These are phyloP conservation scores for Cheiracanthium punctorium DNA, from an alignment of 2,888 invertebrate species.

Conservation along the genomic window DNA sequence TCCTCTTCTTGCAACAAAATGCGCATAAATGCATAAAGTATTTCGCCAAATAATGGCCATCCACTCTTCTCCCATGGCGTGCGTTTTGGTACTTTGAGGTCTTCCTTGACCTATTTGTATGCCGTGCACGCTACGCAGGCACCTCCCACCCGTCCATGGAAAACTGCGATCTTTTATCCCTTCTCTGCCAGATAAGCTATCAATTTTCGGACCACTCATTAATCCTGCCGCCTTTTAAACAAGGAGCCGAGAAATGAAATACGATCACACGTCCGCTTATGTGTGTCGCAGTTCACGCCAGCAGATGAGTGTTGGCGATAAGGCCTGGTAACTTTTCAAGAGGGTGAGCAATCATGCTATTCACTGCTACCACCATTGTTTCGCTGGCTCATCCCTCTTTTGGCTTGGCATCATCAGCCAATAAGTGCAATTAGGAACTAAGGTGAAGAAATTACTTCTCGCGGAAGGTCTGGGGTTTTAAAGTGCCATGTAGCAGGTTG, in stretches of 20 bases:
- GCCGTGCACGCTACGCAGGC: constrained; percentile 47
- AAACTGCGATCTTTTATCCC: constrained; percentile 61
- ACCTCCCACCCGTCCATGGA: constrained; percentile 59
- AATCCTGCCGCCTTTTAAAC: constrained; percentile 50
- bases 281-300: constrained; percentile 58
- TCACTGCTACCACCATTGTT: neutral
- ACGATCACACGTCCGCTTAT: constrained; percentile 51
- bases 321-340: neutral
- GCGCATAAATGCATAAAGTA: too few relatives aligned
- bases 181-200: constrained; percentile 55
- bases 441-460: neutral
- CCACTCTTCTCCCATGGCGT: constrained; percentile 21
- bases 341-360: neutral
- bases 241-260: constrained; percentile 56
- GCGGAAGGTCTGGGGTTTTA: neutral
- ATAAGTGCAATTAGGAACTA: too few relatives aligned
- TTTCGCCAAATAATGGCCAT: neutral
- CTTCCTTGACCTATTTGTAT: constrained; percentile 47
- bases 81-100: constrained; percentile 40
- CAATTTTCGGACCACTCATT: constrained; percentile 56
- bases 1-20: too few relatives aligned
- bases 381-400: neutral
- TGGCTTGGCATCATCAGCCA: too few relatives aligned
- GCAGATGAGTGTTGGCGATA: constrained; percentile 23
- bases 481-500: neutral